These are phyloP conservation scores for Melanotaenia duboulayi DNA, from an alignment of 2,113 vertebrate species.

Conservation along the genomic window DNA sequence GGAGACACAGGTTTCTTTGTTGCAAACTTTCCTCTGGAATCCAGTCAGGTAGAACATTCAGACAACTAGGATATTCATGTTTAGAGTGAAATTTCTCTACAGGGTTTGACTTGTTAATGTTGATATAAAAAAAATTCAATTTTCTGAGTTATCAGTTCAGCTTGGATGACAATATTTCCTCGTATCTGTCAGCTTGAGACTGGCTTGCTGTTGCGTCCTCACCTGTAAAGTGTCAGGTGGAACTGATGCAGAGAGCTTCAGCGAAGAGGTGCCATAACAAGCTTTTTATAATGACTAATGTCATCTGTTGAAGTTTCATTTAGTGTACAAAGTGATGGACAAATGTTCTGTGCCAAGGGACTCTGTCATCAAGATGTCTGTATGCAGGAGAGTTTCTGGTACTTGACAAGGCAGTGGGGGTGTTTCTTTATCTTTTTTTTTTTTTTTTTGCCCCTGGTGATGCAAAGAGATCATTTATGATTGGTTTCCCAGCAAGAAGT, in stretches of 20 bases:
- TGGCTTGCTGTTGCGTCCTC: slow-evolving; percentile 22
- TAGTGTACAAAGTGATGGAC: slow-evolving; percentile 69
- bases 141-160: slow-evolving; percentile 30
- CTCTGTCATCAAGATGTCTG: slow-evolving; percentile 64
- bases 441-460: slow-evolving; percentile 15
- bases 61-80: not conserved
- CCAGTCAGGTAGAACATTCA: not conserved
- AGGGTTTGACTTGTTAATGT: not conserved
- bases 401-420: slow-evolving; percentile 53
- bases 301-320: slow-evolving; percentile 68
- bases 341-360: slow-evolving; percentile 55
- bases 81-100: not conserved
- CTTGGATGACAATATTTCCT: slow-evolving; percentile 14
- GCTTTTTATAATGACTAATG: slow-evolving; percentile 64
- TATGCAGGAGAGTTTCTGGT: slow-evolving; percentile 68
- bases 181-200: slow-evolving; percentile 13
- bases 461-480: slow-evolving; percentile 67
- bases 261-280: slow-evolving; percentile 29
- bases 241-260: slow-evolving; percentile 29
- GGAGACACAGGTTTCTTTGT: slow-evolving; percentile 31
- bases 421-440: slow-evolving; percentile 34
- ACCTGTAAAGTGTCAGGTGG: slow-evolving; percentile 41
- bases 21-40: slow-evolving; percentile 6
- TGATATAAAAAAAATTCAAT: not conserved
- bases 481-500: slow-evolving; percentile 62